Evolutionary conservation across 2,888 invertebrate genomes (phyloP), one percentile per base, ranked within the genome.

Genomic region (Pachydiplax longipennis): DNA sequence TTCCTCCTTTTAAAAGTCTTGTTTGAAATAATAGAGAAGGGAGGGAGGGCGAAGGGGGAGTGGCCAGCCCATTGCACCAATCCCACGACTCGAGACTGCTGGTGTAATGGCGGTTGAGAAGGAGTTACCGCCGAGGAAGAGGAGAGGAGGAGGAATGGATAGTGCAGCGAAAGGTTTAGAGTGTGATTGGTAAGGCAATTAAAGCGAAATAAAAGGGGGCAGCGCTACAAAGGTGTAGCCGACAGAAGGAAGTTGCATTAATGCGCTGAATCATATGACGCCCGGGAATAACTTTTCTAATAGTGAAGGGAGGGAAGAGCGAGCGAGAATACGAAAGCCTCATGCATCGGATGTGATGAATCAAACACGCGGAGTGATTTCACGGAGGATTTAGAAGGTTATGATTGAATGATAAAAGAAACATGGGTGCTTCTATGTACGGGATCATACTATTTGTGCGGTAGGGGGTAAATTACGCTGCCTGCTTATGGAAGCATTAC

Each of bases 151-250:
- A 92, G 91, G 91, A 13, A 91, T 91, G 65, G 90, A 91, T 92
- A 92, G 92, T 90, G 91, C 83, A 81, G 25, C 65, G 90, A 44
- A 82, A 81, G 83, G 90, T 91, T 90, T 91, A 90, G 53, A 58
- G 90, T 93, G 93, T 92, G 92, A 92, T 92, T 93, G 93, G 92
- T 92, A 91, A 90, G 35, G 80, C 91, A 90, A 91, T 91, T 91
- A 91, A 81, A 82, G 90, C 90, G 58, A 91, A 91, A 91, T 91
- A 92, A 87, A 91, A 92, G 91, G 91, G 91, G 80, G 65, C 13
- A 44, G 58, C 37, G 48, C 12, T 13, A 81, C n/a, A 12, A 44
- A 44, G 31, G 13, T 13, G 44, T 44, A 44, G 44, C 44, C 44
- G 44, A 44, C 44, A 0, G 8, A 44, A 44, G 44, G n/a, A n/a